Base-by-base conservation (phyloP, 2,113 vertebrate genomes). In the Charadrius vociferus region DNA sequence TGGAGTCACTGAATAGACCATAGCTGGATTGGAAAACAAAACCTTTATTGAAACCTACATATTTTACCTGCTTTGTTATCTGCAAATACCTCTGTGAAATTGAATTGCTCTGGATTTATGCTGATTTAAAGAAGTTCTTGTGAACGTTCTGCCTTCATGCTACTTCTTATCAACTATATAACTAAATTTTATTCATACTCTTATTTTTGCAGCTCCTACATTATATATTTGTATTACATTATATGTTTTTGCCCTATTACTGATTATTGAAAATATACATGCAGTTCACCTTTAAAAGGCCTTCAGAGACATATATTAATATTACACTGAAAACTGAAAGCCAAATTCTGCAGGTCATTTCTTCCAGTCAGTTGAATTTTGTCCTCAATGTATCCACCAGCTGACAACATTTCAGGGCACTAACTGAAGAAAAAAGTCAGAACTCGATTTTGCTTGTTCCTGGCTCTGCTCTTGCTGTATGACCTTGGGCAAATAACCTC, bases 401-500 rank as follows among this genome's bases (percentile, higher is more conserved):
- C 61, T 91, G 83, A 79, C 89, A 85, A 47, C 39, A 93, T 58
- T 91, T 87, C 83, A 75, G 88, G 65, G 61, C 26, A 30, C 34
- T 63, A 63, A 73, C 23, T 37, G 45, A 75, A 84, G 83, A 63
- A 89, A 86, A 91, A 81, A 89, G 27, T 59, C 36, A 72, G 39
- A 84, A 81, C 34, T 67, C 6, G 9, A 58, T 87, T 85, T 89
- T 41, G 21, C 58, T 82, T 85, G 39, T 50, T 96, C 45, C 49
- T 89, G 73, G 62, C 81, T 85, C 73, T 73, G 58, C 49, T 90
- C 90, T 73, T 49, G 36, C 83, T 89, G 52, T 34, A 59, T 74
- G 81, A 97, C 94, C 93, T 93, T 94, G 86, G 71, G 70, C 86
- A 93, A 95, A 83, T 61, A 95, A 92, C 82, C 82, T 96, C 88